Percentiles rank a stretch among this genome's conserved stretches.
Conservation (phyloP, 1,140 invertebrate species). For the Sitobion miscanthi region DNA sequence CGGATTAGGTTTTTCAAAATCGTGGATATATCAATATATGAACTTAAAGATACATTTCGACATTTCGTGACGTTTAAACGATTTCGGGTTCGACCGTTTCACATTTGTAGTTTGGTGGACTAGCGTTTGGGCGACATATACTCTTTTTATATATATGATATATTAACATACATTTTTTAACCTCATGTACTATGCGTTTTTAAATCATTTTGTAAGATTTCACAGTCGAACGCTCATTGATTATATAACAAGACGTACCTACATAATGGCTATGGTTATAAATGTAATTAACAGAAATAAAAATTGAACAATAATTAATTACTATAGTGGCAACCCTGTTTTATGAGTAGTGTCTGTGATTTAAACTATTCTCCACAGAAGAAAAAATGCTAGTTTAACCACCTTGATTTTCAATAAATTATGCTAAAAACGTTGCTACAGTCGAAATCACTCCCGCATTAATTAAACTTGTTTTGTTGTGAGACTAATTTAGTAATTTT, state of each 20-base stretch:
- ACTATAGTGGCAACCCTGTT: too few species aligned
- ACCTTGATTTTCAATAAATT: background rate
- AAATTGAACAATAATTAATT: too few species aligned
- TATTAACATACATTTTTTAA: too few species aligned
- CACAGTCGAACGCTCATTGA: background rate
- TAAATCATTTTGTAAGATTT: background rate
- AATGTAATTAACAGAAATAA: too few species aligned
- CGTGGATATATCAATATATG: background rate
- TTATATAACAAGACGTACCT: background rate
- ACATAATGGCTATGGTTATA: too few species aligned
- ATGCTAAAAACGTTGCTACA: background rate
- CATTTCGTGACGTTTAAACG: background rate
- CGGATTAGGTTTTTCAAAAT: background rate
- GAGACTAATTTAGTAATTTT: background rate
- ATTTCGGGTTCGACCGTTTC: background rate
- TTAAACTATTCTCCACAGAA: background rate
- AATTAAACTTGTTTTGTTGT: background rate
- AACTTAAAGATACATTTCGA: background rate
- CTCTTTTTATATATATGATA: too few species aligned
- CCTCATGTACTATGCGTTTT: background rate
- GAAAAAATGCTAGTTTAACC: background rate
- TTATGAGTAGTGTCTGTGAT: background rate
- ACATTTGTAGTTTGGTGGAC: too few species aligned
- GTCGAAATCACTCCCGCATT: background rate
- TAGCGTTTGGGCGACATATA: too few species aligned